phyloP scores from a whole-genome alignment of 2,797 vertebrate genomes.

The Vultur gryphus region DNA sequence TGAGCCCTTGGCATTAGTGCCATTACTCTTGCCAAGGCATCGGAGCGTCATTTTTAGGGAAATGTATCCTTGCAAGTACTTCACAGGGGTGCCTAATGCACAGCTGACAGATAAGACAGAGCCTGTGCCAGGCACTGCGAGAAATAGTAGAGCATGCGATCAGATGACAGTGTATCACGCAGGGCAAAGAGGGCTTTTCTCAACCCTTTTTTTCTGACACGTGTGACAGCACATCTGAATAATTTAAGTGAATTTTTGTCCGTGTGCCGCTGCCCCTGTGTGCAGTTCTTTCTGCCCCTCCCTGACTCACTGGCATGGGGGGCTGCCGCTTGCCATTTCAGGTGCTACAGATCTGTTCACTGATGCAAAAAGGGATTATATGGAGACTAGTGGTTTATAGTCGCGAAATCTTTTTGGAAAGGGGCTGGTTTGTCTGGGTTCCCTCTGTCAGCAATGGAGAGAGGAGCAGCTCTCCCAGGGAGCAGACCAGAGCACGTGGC shows the following conservation, averaged over 20 bases:
- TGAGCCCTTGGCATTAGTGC: not conserved
- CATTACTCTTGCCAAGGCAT: not conserved
- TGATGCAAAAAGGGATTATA: not conserved
- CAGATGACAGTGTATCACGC: not conserved
- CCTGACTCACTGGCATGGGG: not conserved
- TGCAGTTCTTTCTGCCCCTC: not conserved
- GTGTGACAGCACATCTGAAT: not conserved
- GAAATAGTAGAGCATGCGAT: fast-evolving
- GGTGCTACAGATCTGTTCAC: not conserved
- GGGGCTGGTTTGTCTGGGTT: not conserved
- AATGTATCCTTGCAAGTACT: not conserved
- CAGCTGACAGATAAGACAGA: not conserved
- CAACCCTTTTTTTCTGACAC: fast-evolving
- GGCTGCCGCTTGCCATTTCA: not conserved
- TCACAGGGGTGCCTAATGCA: not conserved
- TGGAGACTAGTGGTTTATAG: not conserved
- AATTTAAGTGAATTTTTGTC: not conserved
- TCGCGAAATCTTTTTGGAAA: not conserved
- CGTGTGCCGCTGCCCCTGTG: fast-evolving
- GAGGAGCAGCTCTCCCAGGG: not conserved
- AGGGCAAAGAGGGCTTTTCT: not conserved
- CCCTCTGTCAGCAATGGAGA: not conserved
- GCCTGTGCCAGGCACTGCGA: not conserved
- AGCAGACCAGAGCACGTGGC: fast-evolving
- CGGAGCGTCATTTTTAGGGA: not conserved